Evolutionary conservation across 2,113 vertebrate species (phyloP).

Genomic region (Nibea albiflora): DNA sequence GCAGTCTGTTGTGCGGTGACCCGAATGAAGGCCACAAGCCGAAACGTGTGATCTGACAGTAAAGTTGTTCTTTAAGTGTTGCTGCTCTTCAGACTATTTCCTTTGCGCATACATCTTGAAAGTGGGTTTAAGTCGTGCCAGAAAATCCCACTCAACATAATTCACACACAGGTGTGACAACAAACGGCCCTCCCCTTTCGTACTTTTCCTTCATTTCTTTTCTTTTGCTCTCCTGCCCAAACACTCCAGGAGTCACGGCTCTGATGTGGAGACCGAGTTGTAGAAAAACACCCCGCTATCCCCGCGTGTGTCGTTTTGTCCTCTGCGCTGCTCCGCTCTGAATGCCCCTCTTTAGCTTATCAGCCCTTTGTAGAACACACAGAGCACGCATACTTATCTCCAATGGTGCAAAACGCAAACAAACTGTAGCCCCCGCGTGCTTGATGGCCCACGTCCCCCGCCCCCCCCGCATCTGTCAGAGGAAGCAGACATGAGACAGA

Average conservation of each 20-base stretch:
- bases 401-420: constrained; percentile 78
- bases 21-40: neutral
- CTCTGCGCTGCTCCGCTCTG: constrained; percentile 17
- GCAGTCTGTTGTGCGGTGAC: neutral
- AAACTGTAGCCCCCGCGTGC: constrained; percentile 35
- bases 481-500: constrained; percentile 66
- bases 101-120: neutral
- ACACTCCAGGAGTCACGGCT: constrained; percentile 13
- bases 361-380: constrained; percentile 57
- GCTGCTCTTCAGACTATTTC: neutral
- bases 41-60: neutral
- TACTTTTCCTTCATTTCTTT: neutral
- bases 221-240: constrained; percentile 22
- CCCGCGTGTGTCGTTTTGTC: constrained; percentile 21
- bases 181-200: neutral
- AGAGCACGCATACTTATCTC: constrained; percentile 71
- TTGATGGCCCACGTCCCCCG: constrained; percentile 36
- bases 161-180: constrained; percentile 21
- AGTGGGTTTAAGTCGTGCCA: neutral
- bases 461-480: constrained; percentile 30
- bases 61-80: neutral
- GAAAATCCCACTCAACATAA: neutral
- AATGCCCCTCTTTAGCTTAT: constrained; percentile 58
- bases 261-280: constrained; percentile 5
- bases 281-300: constrained; percentile 11